Percentiles rank a stretch among this genome's conserved stretches.
Evolutionary conservation across 1,140 invertebrate species (phyloP).

Genomic region (Neoseiulus cucumeris): DNA sequence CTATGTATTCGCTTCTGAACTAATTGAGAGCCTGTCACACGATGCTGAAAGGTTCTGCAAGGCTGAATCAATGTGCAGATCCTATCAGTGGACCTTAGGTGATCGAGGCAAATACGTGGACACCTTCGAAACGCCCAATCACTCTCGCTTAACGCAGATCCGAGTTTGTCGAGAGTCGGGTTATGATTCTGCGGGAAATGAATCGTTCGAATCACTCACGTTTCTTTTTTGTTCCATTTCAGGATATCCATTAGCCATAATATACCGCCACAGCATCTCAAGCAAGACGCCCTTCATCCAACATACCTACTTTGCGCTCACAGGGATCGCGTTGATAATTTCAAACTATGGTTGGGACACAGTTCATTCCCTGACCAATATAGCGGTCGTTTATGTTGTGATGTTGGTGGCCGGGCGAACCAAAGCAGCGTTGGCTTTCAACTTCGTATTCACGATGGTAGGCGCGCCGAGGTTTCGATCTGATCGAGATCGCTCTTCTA

Average conservation of each 20-base stretch:
- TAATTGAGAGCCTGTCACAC: no score
- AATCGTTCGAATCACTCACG: no score
- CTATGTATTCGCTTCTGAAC: no score
- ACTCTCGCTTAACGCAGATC: no score
- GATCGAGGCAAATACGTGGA: no score
- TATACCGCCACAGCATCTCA: conserved; percentile 41
- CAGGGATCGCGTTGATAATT: conserved; percentile 46
- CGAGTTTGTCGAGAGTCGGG: no score
- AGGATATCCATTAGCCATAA: conserved; percentile 55
- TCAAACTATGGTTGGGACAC: conserved; percentile 53
- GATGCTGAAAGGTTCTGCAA: no score
- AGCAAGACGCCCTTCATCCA: conserved; percentile 35
- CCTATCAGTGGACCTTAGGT: no score
- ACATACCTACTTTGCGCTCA: conserved; percentile 49
- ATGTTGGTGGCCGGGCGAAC: conserved; percentile 20
- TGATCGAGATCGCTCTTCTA: conserved; percentile 40
- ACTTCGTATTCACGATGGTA: conserved; percentile 22
- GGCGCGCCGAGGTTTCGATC: neutral
- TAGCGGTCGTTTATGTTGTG: conserved; percentile 23
- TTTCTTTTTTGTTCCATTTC: conserved; percentile 21
- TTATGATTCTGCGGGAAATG: no score
- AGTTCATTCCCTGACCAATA: conserved; percentile 23
- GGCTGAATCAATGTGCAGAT: no score
- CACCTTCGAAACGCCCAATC: no score
- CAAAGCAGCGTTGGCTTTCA: conserved; percentile 19